Percentiles rank a stretch among this genome's conserved stretches.
Conservation (phyloP, 1,140 invertebrate genomes). For the Achroia grisella region DNA sequence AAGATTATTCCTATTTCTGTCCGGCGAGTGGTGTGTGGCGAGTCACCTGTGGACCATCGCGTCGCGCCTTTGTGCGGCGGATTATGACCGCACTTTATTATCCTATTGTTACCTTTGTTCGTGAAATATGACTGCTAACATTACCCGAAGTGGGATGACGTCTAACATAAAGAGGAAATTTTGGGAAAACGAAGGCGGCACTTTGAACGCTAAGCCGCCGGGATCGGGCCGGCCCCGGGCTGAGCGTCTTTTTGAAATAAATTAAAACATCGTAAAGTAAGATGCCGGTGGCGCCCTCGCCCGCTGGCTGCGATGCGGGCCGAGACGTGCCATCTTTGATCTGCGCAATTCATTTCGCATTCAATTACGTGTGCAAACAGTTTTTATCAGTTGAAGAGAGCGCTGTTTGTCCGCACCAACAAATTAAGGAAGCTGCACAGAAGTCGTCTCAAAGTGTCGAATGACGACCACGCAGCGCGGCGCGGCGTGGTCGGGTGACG, state of each 20-base stretch:
- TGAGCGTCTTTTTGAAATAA: slow-evolving; percentile 13
- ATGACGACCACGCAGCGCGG: too few relatives aligned
- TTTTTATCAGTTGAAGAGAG: background rate
- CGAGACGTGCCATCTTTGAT: slow-evolving; percentile 3
- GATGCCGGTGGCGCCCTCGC: slow-evolving; percentile 1
- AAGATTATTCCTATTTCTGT: too few relatives aligned
- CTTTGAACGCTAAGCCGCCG: background rate
- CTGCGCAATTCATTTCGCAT: slow-evolving; percentile 21
- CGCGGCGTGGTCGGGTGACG: too few relatives aligned
- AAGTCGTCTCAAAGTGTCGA: background rate
- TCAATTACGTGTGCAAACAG: slow-evolving; percentile 16
- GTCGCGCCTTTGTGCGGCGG: slow-evolving; percentile 1
- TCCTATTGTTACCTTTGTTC: slow-evolving; percentile 1
- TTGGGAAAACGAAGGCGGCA: background rate
- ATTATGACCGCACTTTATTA: slow-evolving; percentile 5
- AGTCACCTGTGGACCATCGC: background rate
- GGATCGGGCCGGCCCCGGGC: slow-evolving; percentile 1
- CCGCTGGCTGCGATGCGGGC: slow-evolving; percentile 4
- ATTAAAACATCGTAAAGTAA: slow-evolving; percentile 19
- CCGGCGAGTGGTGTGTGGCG: too few relatives aligned
- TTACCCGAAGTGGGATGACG: slow-evolving; percentile 1
- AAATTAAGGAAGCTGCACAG: background rate
- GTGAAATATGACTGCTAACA: slow-evolving; percentile 8
- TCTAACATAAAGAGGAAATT: slow-evolving; percentile 3
- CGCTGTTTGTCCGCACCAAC: background rate